Conservation (phyloP, 2,113 vertebrate genomes). For the Falcunculus frontatus region DNA sequence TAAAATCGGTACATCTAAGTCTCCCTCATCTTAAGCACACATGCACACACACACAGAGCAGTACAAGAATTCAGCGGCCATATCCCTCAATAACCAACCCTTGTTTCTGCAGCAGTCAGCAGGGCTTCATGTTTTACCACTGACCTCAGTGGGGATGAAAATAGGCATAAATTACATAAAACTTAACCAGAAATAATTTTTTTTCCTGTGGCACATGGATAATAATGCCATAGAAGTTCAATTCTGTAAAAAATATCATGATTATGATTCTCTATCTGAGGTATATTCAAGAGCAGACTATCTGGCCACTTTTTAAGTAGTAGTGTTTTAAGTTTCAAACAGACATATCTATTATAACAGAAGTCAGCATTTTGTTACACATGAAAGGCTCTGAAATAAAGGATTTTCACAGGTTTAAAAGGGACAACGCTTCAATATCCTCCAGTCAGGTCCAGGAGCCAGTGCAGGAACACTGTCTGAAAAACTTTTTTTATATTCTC, state of each 20-base stretch:
- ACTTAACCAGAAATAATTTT: background rate
- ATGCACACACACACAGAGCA: background rate
- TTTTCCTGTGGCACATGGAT: background rate
- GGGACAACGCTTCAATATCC: background rate
- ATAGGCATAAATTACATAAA: background rate
- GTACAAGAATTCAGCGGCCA: background rate
- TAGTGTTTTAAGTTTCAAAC: background rate
- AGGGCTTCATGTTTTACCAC: background rate
- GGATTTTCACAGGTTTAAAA: background rate
- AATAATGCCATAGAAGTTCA: background rate
- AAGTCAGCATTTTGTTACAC: background rate
- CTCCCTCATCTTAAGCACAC: background rate
- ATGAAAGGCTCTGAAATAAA: constrained; percentile 18
- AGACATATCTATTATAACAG: background rate
- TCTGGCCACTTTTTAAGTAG: background rate
- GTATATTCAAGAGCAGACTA: background rate
- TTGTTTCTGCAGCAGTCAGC: background rate
- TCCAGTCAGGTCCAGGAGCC: background rate
- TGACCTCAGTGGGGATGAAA: background rate
- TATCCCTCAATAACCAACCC: background rate
- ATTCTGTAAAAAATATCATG: background rate
- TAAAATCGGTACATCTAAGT: constrained; percentile 43
- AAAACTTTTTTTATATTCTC: background rate
- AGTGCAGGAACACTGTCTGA: background rate
- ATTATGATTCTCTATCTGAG: background rate